Conservation (phyloP, 2,888 invertebrate genomes). For the Agrotis segetum region DNA sequence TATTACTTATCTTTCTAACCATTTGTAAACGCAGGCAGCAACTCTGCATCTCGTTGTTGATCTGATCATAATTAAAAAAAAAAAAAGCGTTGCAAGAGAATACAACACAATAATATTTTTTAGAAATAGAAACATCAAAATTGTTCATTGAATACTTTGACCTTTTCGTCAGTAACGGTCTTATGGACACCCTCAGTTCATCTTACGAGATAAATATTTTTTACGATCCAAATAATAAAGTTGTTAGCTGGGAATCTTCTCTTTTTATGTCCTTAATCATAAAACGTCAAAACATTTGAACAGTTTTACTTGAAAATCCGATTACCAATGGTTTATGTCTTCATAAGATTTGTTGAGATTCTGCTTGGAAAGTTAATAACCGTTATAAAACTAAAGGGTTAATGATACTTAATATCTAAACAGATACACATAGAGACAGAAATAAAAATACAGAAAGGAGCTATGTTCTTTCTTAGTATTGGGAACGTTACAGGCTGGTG, state of each 20-base stretch:
- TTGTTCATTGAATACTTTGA: neutral
- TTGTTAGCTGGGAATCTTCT: conserved; percentile 41
- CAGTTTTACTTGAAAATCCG: conserved; percentile 46
- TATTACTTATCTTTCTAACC: neutral
- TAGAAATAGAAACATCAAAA: too few species aligned
- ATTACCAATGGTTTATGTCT: conserved; percentile 46
- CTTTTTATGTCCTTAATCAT: conserved; percentile 57
- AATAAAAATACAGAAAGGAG: too few species aligned
- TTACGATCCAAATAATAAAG: conserved; percentile 54
- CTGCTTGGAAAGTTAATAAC: conserved; percentile 10
- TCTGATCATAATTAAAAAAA: too few species aligned
- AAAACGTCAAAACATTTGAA: conserved; percentile 58
- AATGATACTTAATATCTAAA: conserved; percentile 10
- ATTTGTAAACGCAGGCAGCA: neutral
- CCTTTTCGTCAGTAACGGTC: neutral
- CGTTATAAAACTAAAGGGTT: conserved; percentile 29
- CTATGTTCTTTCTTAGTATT: too few species aligned
- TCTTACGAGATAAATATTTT: conserved; percentile 15
- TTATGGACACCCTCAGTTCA: neutral
- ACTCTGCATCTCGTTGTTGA: neutral
- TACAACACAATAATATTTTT: too few species aligned
- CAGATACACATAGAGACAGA: too few species aligned
- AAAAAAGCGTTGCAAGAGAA: too few species aligned
- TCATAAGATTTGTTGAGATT: conserved; percentile 30
- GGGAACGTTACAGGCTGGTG: too few species aligned